Conservation (phyloP, 2,797 vertebrate genomes). For the Cuniculus paca region DNA sequence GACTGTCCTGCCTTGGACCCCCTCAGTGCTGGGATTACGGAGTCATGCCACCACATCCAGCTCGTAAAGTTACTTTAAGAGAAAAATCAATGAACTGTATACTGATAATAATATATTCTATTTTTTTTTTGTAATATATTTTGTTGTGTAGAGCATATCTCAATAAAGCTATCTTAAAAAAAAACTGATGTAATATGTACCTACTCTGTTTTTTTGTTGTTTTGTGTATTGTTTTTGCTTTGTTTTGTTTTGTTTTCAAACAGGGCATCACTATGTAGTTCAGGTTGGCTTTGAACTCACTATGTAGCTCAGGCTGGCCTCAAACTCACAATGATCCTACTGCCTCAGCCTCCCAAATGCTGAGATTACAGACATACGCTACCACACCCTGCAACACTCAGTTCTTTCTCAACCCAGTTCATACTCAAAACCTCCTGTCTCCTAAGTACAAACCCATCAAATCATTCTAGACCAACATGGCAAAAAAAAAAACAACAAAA, state of each 20-base stretch:
- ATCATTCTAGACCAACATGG: background rate
- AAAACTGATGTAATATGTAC: background rate
- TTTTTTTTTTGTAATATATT: too few relatives aligned
- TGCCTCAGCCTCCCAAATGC: background rate
- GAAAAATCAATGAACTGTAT: background rate
- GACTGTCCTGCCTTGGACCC: too few relatives aligned
- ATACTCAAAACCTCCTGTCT: background rate
- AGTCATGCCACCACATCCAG: too few relatives aligned
- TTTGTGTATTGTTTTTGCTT: too few relatives aligned
- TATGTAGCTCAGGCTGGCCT: background rate
- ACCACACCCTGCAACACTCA: background rate
- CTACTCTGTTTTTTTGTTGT: background rate
- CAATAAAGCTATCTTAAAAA: background rate
- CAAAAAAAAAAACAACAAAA: background rate
- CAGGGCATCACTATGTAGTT: too few relatives aligned
- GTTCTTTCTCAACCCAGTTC: background rate
- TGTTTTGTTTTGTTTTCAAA: too few relatives aligned
- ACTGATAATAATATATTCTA: background rate
- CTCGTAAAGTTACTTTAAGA: background rate
- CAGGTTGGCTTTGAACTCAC: too few relatives aligned
- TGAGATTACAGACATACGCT: background rate
- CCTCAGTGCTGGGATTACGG: too few relatives aligned
- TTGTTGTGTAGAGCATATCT: background rate
- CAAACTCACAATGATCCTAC: too few relatives aligned
- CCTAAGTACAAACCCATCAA: background rate